These are phyloP conservation scores for Bombus picipes DNA, from an alignment of 1,140 invertebrate genomes.

Conservation along the genomic window DNA sequence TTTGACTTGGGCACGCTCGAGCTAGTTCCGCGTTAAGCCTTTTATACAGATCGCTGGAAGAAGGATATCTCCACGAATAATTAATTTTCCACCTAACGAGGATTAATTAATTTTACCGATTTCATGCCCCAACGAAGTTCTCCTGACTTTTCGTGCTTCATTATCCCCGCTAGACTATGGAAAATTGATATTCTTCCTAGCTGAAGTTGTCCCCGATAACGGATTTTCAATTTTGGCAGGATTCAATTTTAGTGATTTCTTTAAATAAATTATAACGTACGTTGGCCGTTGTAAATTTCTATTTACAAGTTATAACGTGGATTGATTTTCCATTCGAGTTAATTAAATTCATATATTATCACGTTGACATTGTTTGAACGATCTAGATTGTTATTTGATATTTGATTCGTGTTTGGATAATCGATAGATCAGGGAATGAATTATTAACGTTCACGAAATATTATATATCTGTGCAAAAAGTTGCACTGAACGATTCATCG, in stretches of 20 bases:
- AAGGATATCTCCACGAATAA: conserved; percentile 37
- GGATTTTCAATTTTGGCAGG: no score
- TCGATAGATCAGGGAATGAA: no score
- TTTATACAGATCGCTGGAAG: not conserved
- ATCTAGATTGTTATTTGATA: no score
- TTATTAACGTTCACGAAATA: no score
- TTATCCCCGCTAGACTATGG: conserved; percentile 13
- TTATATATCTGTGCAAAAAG: no score
- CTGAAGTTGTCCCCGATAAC: not conserved
- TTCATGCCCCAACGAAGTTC: conserved; percentile 32
- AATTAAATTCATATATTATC: not conserved
- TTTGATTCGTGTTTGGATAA: no score
- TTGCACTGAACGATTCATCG: no score
- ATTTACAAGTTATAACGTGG: not conserved
- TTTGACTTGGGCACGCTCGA: conserved; percentile 18
- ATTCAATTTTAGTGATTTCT: not conserved
- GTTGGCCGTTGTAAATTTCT: not conserved
- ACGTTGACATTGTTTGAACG: no score
- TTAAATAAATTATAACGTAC: not conserved
- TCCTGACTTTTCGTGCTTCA: conserved; percentile 1
- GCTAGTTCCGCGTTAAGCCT: not conserved
- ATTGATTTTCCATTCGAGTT: not conserved
- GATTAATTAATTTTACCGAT: conserved; percentile 56
- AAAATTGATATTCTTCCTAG: conserved; percentile 10
- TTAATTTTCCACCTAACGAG: conserved; percentile 51